These are phyloP conservation scores for Stichopus chloronotus DNA, from an alignment of 35 echinoderm and acorn worm species.

Conservation along the genomic window DNA sequence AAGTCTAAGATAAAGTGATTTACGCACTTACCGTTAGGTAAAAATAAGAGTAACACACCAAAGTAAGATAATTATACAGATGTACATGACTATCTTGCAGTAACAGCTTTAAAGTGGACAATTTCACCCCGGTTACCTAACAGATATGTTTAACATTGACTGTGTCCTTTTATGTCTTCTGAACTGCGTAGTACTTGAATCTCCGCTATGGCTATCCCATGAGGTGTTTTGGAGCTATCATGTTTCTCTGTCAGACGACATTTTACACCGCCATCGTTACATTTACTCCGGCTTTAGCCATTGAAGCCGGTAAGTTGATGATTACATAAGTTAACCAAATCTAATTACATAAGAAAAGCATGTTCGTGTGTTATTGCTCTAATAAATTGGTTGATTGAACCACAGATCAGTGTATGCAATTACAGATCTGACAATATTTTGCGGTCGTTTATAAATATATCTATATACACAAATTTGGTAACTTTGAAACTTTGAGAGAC, in stretches of 20 bases:
- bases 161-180: neutral
- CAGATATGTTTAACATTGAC: neutral
- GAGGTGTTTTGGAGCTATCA: conserved; percentile 19
- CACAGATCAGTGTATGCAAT: neutral
- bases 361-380: neutral
- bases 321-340: neutral
- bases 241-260: conserved; percentile 64
- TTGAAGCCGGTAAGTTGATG: conserved; percentile 58
- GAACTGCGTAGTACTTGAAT: conserved; percentile 42
- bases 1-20: neutral
- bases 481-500: too few relatives aligned
- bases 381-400: neutral
- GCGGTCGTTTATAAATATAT: too few relatives aligned
- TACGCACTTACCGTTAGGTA: neutral
- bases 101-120: neutral
- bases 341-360: neutral
- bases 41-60: neutral
- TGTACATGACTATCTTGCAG: neutral
- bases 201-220: conserved; percentile 39
- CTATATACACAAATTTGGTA: too few relatives aligned
- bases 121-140: neutral
- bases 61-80: neutral
- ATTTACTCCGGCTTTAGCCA: conserved; percentile 61
- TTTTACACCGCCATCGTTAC: conserved; percentile 71
- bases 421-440: neutral